Conservation (phyloP, 2,888 invertebrate genomes). For the Lepas anatifera region DNA sequence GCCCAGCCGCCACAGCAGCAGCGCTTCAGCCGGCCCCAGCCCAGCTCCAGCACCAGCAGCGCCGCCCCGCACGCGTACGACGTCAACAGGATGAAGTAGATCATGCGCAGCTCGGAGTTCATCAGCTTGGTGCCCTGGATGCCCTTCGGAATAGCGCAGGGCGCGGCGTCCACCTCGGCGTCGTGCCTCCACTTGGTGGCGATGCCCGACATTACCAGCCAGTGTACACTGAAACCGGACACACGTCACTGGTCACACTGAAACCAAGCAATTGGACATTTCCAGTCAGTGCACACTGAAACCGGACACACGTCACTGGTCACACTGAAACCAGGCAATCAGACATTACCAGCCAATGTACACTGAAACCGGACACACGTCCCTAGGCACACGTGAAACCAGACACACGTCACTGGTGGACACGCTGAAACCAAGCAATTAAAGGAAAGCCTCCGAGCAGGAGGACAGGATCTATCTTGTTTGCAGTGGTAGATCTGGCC, state of each 20-base stretch:
- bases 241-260: too few species aligned
- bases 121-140: constrained; percentile 63
- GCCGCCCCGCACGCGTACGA: not conserved
- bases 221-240: not conserved
- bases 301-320: too few species aligned
- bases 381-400: too few species aligned
- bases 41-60: constrained; percentile 24
- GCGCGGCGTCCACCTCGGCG: constrained; percentile 8
- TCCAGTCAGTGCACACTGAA: not conserved
- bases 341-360: not conserved
- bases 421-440: too few species aligned
- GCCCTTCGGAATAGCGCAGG: constrained; percentile 68
- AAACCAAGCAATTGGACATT: too few species aligned
- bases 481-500: too few species aligned
- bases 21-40: not conserved
- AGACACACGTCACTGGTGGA: not conserved
- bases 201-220: not conserved
- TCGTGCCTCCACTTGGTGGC: not conserved
- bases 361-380: not conserved
- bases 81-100: constrained; percentile 56
- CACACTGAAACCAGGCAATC: too few species aligned
- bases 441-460: too few species aligned
- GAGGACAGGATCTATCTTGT: too few species aligned
- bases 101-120: constrained; percentile 63
- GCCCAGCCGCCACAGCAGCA: not conserved